Evolutionary conservation across 2,888 invertebrate species (phyloP).

Genomic region (Prenolepis imparis): DNA sequence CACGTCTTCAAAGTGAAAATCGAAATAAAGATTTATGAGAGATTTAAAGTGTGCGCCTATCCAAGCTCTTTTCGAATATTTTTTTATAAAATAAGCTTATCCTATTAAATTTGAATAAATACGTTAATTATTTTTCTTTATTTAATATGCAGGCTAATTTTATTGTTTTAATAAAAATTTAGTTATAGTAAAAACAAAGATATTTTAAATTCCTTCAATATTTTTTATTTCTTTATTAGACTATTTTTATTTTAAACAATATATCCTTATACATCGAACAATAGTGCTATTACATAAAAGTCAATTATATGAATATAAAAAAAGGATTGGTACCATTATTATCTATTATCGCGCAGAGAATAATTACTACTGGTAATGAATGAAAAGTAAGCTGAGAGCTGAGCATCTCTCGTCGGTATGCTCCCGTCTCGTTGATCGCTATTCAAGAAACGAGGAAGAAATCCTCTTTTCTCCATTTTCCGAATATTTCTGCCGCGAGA

Average conservation of each 20-base stretch:
- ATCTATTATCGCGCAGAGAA: not conserved
- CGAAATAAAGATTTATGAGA: not conserved
- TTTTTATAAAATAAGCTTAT: not conserved
- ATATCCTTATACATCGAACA: not conserved
- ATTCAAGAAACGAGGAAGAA: slow-evolving; percentile 30
- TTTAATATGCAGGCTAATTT: not conserved
- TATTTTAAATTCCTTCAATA: not conserved
- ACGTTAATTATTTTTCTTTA: not conserved
- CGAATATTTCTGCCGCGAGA: slow-evolving; percentile 42
- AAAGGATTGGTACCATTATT: not conserved
- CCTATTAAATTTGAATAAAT: not conserved
- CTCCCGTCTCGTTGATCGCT: not conserved
- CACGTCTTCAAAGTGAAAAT: not conserved
- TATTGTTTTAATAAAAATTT: not conserved
- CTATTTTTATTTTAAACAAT: not conserved
- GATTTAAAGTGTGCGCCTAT: not conserved
- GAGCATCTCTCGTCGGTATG: not conserved
- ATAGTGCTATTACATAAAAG: not conserved
- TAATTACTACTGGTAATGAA: not conserved
- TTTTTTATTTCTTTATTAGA: slow-evolving; percentile 15
- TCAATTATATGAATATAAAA: not conserved
- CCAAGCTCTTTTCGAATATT: not conserved
- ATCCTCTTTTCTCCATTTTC: not conserved
- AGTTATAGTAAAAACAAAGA: not conserved
- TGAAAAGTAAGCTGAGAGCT: not conserved